Percentiles rank a stretch among this genome's conserved stretches.
Conservation (phyloP, 1,140 invertebrate species). For the Caenorhabditis inopinata region DNA sequence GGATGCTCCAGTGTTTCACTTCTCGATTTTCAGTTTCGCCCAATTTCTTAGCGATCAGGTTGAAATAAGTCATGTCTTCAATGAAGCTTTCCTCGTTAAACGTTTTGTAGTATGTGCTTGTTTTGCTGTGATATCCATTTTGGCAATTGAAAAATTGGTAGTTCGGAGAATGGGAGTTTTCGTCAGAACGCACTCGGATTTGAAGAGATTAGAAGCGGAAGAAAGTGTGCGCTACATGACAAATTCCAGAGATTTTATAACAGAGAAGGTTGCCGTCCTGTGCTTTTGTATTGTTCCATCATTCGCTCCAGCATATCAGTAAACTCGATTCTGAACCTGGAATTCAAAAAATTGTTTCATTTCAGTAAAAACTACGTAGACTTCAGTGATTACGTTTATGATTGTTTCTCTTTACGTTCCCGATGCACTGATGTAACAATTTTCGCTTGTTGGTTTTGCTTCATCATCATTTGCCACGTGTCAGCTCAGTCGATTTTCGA, state of each 20-base stretch:
- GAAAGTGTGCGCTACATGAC: background rate
- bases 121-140: background rate
- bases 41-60: background rate
- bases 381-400: background rate
- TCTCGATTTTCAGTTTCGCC: background rate
- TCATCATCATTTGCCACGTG: background rate
- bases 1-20: background rate
- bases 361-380: conserved; percentile 4
- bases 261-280: background rate
- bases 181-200: background rate
- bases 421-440: background rate
- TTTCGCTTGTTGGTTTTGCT: background rate
- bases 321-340: background rate
- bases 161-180: background rate
- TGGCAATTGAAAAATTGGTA: background rate
- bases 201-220: background rate
- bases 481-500: background rate
- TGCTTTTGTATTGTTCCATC: background rate
- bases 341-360: background rate
- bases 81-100: background rate
- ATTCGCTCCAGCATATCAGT: background rate
- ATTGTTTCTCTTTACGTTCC: background rate
- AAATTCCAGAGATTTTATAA: background rate
- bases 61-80: background rate
- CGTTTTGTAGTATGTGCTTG: background rate